These are phyloP conservation scores for Molorchus minor DNA, from an alignment of 2,888 invertebrate genomes.

Conservation along the genomic window DNA sequence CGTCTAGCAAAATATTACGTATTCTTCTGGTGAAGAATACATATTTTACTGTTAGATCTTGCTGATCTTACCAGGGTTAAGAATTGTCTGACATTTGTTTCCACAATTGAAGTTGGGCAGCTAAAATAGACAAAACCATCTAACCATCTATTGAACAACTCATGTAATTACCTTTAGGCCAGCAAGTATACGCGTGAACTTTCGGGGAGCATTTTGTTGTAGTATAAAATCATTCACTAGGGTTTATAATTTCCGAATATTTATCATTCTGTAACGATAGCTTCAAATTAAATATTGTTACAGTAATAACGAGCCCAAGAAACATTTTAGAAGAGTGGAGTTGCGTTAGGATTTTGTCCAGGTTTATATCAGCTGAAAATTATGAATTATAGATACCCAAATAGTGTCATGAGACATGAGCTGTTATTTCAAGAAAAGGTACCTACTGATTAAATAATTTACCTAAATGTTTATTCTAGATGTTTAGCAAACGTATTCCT, in stretches of 20 bases:
- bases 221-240: slow-evolving; percentile 41
- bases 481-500: too few relatives aligned
- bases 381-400: not conserved
- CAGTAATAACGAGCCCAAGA: slow-evolving; percentile 2
- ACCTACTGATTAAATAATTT: not conserved
- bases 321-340: slow-evolving; percentile 22
- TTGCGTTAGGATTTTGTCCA: not conserved
- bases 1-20: slow-evolving; percentile 46
- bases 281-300: not conserved
- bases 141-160: not conserved
- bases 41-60: not conserved
- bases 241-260: slow-evolving; percentile 19
- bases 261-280: slow-evolving; percentile 18
- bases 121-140: slow-evolving; percentile 17
- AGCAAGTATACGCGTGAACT: slow-evolving; percentile 45
- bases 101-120: slow-evolving; percentile 19
- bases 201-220: slow-evolving; percentile 38
- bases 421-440: not conserved
- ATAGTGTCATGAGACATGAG: not conserved
- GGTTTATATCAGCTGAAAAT: not conserved
- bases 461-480: too few relatives aligned
- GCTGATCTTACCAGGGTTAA: slow-evolving; percentile 10
- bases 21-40: slow-evolving; percentile 28
- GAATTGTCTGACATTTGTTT: slow-evolving; percentile 31
- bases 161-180: slow-evolving; percentile 43